Conservation (phyloP, 1,140 invertebrate genomes). For the Thaumatotibia leucotreta region DNA sequence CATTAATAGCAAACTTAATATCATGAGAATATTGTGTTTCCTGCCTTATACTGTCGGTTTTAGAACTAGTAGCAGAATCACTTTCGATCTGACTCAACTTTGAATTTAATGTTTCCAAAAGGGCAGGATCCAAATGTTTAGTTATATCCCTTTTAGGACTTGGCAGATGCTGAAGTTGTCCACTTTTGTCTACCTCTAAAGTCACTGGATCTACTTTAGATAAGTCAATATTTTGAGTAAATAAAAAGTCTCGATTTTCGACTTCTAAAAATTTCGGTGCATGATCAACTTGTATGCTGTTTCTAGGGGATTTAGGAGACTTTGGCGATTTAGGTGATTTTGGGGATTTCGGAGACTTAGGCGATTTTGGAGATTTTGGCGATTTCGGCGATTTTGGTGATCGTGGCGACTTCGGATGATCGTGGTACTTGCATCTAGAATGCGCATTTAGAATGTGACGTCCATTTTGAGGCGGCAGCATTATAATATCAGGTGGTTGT, state of each 20-base stretch:
- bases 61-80: slow-evolving; percentile 82
- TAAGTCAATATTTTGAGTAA: slow-evolving; percentile 84
- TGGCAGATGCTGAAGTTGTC: slow-evolving; percentile 78
- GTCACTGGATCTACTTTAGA: slow-evolving; percentile 83
- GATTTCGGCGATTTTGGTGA: slow-evolving; percentile 74
- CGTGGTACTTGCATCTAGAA: slow-evolving; percentile 72
- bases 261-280: slow-evolving; percentile 69
- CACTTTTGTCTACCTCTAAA: slow-evolving; percentile 81
- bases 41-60: slow-evolving; percentile 81
- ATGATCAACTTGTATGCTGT: slow-evolving; percentile 66
- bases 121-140: slow-evolving; percentile 79
- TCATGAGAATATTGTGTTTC: slow-evolving; percentile 77
- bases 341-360: slow-evolving; percentile 77
- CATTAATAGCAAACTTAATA: slow-evolving; percentile 72
- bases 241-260: slow-evolving; percentile 79
- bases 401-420: slow-evolving; percentile 73
- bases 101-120: slow-evolving; percentile 82
- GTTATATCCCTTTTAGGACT: slow-evolving; percentile 83
- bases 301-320: slow-evolving; percentile 78
- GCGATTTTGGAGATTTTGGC: slow-evolving; percentile 78
- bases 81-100: slow-evolving; percentile 85
- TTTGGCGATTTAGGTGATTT: slow-evolving; percentile 77
- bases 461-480: slow-evolving; percentile 67
- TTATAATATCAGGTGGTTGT: slow-evolving; percentile 73
- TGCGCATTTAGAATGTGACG: slow-evolving; percentile 66